Evolutionary conservation across 2,888 invertebrate species (phyloP).

Genomic region (Trichopria drosophilae): DNA sequence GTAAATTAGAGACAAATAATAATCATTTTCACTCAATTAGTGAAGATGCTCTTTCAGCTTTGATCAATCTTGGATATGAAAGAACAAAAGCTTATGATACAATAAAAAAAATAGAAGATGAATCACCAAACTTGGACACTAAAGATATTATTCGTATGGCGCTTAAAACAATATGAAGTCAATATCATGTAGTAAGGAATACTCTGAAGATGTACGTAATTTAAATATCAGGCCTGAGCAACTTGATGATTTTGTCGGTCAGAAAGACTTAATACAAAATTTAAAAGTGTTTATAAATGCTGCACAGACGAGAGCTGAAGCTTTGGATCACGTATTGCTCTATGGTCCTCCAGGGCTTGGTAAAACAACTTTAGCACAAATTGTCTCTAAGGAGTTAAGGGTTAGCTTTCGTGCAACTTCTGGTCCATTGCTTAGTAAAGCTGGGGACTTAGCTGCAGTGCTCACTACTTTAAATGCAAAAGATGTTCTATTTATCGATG

Average conservation of each 20-base stretch:
- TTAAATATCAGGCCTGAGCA: slow-evolving; percentile 21
- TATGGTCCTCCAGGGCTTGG: slow-evolving; percentile 22
- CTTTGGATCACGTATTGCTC: slow-evolving; percentile 16
- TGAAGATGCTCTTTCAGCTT: slow-evolving; percentile 23
- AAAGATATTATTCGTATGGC: slow-evolving; percentile 21
- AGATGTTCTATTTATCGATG: slow-evolving; percentile 25
- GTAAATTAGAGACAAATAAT: slow-evolving; percentile 23
- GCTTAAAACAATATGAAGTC: slow-evolving; percentile 20
- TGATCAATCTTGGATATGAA: slow-evolving; percentile 23
- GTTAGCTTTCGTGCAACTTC: slow-evolving; percentile 17
- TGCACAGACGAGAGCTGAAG: slow-evolving; percentile 11
- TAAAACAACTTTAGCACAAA: slow-evolving; percentile 24
- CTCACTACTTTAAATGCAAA: slow-evolving; percentile 18
- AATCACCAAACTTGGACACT: slow-evolving; percentile 17
- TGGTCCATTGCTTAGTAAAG: slow-evolving; percentile 18
- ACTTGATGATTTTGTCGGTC: slow-evolving; percentile 24
- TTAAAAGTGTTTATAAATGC: slow-evolving; percentile 20
- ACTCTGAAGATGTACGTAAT: slow-evolving; percentile 19
- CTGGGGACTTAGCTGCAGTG: slow-evolving; percentile 22
- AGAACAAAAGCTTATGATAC: slow-evolving; percentile 22
- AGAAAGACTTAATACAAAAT: slow-evolving; percentile 15
- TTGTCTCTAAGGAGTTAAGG: slow-evolving; percentile 20
- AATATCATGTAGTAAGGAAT: slow-evolving; percentile 22
- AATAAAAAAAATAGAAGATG: slow-evolving; percentile 20
- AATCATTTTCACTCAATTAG: slow-evolving; percentile 19